Evolutionary conservation across 2,888 invertebrate species (phyloP).

Genomic region (Drosophila algonquin): DNA sequence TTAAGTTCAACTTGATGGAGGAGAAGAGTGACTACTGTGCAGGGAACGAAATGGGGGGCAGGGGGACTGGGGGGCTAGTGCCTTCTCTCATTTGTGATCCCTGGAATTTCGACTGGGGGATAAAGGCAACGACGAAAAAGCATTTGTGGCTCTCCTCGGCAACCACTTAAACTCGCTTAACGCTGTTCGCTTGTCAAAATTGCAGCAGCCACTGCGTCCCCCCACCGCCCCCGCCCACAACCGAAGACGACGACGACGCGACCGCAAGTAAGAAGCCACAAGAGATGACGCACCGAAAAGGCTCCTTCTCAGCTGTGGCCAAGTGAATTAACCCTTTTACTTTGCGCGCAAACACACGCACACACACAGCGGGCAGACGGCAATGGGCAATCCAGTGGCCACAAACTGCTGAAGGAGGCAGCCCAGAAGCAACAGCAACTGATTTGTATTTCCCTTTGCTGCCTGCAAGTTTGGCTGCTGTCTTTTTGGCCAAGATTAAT

Average conservation of each 20-base stretch:
- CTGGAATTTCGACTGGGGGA: conserved; percentile 63
- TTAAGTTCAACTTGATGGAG: conserved; percentile 55
- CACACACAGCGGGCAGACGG: conserved; percentile 9
- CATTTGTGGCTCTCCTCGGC: conserved; percentile 42
- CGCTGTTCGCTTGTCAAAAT: conserved; percentile 73
- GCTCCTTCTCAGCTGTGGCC: conserved; percentile 53
- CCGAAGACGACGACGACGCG: conserved; percentile 2
- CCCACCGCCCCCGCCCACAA: conserved; percentile 7
- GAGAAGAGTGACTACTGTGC: conserved; percentile 55
- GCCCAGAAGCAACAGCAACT: conserved; percentile 43
- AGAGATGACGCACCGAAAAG: conserved; percentile 72
- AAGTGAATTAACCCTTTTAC: conserved; percentile 80
- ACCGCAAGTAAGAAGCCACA: conserved; percentile 37
- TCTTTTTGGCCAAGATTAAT: conserved; percentile 52
- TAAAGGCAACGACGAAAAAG: conserved; percentile 4
- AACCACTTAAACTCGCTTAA: conserved; percentile 74
- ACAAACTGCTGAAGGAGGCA: conserved; percentile 6
- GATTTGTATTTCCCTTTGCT: conserved; percentile 59
- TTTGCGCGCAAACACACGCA: conserved; percentile 58
- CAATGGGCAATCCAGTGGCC: conserved; percentile 41
- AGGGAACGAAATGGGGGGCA: not conserved
- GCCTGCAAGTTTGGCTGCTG: conserved; percentile 27
- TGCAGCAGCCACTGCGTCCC: conserved; percentile 32
- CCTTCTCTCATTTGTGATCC: conserved; percentile 54
- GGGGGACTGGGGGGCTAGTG: conserved; percentile 46